Evolutionary conservation across 2,113 vertebrate genomes (phyloP).

Genomic region (Phyllostomus hastatus): DNA sequence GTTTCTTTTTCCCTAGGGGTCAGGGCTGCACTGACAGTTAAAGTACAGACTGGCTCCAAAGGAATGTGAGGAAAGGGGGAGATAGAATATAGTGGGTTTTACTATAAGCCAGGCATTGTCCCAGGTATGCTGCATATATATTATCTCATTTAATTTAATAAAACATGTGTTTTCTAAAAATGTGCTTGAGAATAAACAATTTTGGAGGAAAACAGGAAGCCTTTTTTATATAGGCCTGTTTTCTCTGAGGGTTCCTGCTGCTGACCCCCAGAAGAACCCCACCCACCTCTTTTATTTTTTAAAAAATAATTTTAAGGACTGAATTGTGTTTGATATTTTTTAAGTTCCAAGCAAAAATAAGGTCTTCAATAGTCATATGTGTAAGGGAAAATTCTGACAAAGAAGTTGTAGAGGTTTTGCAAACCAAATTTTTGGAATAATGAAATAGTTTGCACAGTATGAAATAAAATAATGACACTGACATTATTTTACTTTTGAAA

Average conservation of each 20-base stretch:
- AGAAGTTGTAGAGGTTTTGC: not conserved
- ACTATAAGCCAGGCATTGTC: not conserved
- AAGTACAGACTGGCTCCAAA: not conserved
- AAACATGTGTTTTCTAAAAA: not conserved
- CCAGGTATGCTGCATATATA: not conserved
- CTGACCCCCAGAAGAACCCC: not conserved
- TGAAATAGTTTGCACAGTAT: not conserved
- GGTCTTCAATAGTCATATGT: not conserved
- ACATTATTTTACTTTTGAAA: slow-evolving; percentile 22
- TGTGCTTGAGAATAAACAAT: not conserved
- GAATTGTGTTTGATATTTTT: not conserved
- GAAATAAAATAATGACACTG: slow-evolving; percentile 23
- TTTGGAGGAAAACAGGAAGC: not conserved
- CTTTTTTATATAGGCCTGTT: not conserved
- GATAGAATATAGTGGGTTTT: not conserved
- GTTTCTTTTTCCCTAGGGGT: not conserved
- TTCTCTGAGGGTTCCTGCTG: not conserved
- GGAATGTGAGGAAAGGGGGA: not conserved
- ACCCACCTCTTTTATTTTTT: not conserved
- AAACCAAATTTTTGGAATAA: not conserved
- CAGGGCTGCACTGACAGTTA: not conserved
- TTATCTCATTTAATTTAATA: not conserved
- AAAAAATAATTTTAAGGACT: not conserved
- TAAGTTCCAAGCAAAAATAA: slow-evolving; percentile 7
- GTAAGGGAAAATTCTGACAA: not conserved